These are phyloP conservation scores for Cotesia glomerata DNA, from an alignment of 1,140 invertebrate species.

Conservation along the genomic window DNA sequence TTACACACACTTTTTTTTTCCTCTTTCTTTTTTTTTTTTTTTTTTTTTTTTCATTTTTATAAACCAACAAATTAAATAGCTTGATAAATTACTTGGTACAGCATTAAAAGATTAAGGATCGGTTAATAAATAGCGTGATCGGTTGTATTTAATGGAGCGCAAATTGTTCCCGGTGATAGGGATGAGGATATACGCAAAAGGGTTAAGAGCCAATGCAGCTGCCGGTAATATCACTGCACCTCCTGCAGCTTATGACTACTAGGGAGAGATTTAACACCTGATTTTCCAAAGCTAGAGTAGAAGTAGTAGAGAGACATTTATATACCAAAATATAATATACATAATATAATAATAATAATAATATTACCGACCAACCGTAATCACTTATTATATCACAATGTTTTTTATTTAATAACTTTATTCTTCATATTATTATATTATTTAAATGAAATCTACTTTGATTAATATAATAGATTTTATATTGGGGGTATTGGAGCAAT, in stretches of 20 bases:
- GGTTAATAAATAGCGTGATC: conserved; percentile 17
- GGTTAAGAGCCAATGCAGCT: conserved; percentile 38
- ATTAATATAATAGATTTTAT: no score
- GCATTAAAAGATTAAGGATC: conserved; percentile 8
- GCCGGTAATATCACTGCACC: conserved; percentile 44
- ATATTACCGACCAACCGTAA: no score
- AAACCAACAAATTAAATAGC: not conserved
- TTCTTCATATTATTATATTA: no score
- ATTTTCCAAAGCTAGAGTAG: not conserved
- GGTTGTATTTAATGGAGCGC: not conserved
- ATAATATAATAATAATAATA: no score
- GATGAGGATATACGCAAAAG: conserved; percentile 5
- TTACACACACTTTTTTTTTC: no score
- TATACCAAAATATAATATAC: no score
- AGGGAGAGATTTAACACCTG: conserved; percentile 6
- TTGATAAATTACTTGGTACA: not conserved
- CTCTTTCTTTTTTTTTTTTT: no score
- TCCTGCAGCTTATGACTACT: conserved; percentile 21
- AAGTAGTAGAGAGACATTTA: no score
- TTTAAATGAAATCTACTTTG: no score
- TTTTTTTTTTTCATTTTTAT: not conserved
- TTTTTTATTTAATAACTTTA: no score
- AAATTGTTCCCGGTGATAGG: conserved; percentile 21
- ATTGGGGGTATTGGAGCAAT: no score
- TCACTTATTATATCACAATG: no score